Conservation (phyloP, 2,888 invertebrate genomes). For the Lobophora halterata region DNA sequence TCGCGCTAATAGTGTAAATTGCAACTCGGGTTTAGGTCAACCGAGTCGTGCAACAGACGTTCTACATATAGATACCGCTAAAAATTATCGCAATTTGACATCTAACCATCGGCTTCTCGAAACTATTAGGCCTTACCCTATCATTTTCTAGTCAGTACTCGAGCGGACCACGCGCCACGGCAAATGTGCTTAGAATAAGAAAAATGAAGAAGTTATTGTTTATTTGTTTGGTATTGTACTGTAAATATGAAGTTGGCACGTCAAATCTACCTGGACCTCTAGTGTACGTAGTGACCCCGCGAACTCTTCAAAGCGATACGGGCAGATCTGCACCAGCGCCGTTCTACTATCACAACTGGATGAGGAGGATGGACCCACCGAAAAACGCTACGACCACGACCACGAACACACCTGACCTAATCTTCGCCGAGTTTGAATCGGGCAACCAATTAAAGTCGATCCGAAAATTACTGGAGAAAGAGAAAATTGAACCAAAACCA, state of each 20-base stretch:
- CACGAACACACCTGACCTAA: slow-evolving; percentile 65
- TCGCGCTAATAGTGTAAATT: slow-evolving; percentile 73
- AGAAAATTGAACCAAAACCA: slow-evolving; percentile 46
- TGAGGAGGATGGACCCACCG: slow-evolving; percentile 62
- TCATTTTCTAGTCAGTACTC: slow-evolving; percentile 60
- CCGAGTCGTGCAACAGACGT: slow-evolving; percentile 61
- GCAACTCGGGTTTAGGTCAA: slow-evolving; percentile 54
- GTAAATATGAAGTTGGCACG: slow-evolving; percentile 39
- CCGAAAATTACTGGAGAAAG: slow-evolving; percentile 63
- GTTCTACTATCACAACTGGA: slow-evolving; percentile 73
- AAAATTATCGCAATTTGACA: slow-evolving; percentile 72
- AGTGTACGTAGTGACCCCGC: slow-evolving; percentile 71
- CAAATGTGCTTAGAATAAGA: slow-evolving; percentile 45
- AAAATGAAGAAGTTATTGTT: slow-evolving; percentile 53
- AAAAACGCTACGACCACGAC: slow-evolving; percentile 44
- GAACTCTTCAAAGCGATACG: slow-evolving; percentile 42
- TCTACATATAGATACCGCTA: slow-evolving; percentile 74
- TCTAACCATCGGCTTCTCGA: slow-evolving; percentile 40
- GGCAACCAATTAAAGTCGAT: slow-evolving; percentile 62
- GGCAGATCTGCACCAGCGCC: slow-evolving; percentile 63
- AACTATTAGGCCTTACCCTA: slow-evolving; percentile 44
- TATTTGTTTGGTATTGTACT: slow-evolving; percentile 44
- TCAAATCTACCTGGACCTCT: slow-evolving; percentile 58
- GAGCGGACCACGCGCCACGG: slow-evolving; percentile 45
- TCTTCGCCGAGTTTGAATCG: slow-evolving; percentile 73